Evolutionary conservation across 2,113 vertebrate species (phyloP), one percentile per base, ranked within the genome.

Genomic region (Etheostoma cragini): DNA sequence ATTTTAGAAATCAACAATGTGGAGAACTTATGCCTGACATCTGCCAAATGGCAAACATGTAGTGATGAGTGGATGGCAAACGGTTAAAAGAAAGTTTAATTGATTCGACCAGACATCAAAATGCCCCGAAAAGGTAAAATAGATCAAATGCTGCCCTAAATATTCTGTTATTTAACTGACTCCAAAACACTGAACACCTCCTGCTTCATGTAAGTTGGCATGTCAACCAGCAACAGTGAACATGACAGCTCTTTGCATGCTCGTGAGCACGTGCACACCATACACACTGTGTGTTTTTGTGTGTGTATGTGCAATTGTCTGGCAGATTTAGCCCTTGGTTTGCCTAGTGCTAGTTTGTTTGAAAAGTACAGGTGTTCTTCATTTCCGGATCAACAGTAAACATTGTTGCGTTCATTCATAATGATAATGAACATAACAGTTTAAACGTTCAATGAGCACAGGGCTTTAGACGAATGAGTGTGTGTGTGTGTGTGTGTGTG

Each of bases 401-500:
- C n/a, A 42, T 26, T 19, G 45, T n/a, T 42, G 5, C 0, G 1
- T 35, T 47, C 5, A 50, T 60, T 50, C 3, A 26, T 8, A 19
- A 5, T 7, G 8, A 16, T n/a, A 33, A 21, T 42, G 6, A 60
- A 15, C 46, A 33, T n/a, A n/a, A 53, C 46, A 24, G 22, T 45
- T 13, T 4, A 21, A 21, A n/a, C 8, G 1, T 54, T 76, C 33
- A 19, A 30, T n/a, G 3, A 64, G 58, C 17, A 67, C 38, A 16
- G n/a, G 2, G 47, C 56, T 58, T 62, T 61, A 72, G 24, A 45
- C 0, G 24, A 66, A 77, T 60, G 61, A 62, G 72, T 82, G 72
- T 81, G 82, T 80, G 57, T 53, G 58, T 72, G 17, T 57, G 53
- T 33, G 30, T 16, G 60, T 56, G 72, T 71, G 54, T 54, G 45